Conservation (phyloP, 2,113 vertebrate species). For the Scophthalmus maximus region DNA sequence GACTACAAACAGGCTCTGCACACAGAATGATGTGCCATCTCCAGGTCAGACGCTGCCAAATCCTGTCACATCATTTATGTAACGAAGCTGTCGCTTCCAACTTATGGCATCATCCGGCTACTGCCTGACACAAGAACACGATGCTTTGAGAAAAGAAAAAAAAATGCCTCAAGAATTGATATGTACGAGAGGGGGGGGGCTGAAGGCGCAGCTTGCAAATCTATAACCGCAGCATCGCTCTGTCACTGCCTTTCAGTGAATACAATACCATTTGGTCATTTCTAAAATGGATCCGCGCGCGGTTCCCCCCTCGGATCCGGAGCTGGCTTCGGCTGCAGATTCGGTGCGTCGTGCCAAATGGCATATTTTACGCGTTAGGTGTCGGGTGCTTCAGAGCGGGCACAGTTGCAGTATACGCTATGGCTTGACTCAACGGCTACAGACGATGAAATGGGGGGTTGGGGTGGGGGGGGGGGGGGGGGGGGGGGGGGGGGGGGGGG, state of each 20-base stretch:
- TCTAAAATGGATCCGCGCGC: conserved; percentile 69
- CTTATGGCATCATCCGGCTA: conserved; percentile 52
- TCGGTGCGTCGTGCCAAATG: conserved; percentile 58
- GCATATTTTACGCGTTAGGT: conserved; percentile 63
- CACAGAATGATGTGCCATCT: conserved; percentile 70
- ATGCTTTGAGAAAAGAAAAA: conserved; percentile 37
- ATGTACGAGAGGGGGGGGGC: conserved; percentile 38
- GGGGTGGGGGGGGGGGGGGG: conserved; percentile 66
- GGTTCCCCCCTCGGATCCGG: conserved; percentile 22
- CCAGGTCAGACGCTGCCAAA: conserved; percentile 71
- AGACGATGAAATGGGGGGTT: conserved; percentile 68
- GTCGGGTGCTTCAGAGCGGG: conserved; percentile 60
- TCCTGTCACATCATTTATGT: conserved; percentile 73
- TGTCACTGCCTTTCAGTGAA: conserved; percentile 65
- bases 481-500: conserved; percentile 59
- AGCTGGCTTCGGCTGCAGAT: conserved; percentile 44
- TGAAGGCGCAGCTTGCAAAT: conserved; percentile 71
- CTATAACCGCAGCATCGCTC: conserved; percentile 75
- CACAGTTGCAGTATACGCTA: conserved; percentile 48
- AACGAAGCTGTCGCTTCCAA: conserved; percentile 58
- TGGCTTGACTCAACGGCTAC: conserved; percentile 62
- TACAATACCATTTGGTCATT: conserved; percentile 62
- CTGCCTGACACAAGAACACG: conserved; percentile 65
- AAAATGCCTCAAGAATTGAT: conserved; percentile 72
- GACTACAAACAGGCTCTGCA: conserved; percentile 35